Base-by-base conservation (phyloP, 2,113 vertebrate species). In the Cnemophilus loriae region DNA sequence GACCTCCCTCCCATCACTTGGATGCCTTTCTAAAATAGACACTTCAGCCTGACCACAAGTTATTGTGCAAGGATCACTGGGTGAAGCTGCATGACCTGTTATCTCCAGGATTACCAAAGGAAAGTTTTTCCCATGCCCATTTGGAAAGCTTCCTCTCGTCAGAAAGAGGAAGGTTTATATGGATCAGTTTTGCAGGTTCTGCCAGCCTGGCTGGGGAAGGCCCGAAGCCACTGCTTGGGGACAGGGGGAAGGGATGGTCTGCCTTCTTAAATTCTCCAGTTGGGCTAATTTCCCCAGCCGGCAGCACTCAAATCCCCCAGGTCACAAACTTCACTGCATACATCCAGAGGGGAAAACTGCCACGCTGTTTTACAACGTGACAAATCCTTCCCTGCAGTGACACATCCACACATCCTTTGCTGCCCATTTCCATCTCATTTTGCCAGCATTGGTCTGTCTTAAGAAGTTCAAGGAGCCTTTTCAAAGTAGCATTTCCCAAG, bases 21-120 rank as follows among this genome's bases (percentile, higher is more conserved):
- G 89, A 93, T 93, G 93, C 94, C 94, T 96, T 97, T 89, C 96
- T 96, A 97, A 97, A 97, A 95, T 57, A 97, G 93, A 95, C 93
- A 79, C 86, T 96, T 87, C 69, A 75, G 89, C 77, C 93, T 69
- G 93, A 96, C 95, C 95, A 91, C 95, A 94, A 75, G 41, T 49
- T 60, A 52, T 94, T 95, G 91, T 56, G 95, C 91, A 96, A 97
- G 84, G 91, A 84, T 33, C 89, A 13, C 68, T 75, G 84, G 69
- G 69, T 82, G 87, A 95, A 96, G 96, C 77, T 89, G 93, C 9
- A 13, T 44, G 95, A 94, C 84, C 95, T 97, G 93, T 89, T 89
- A 96, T 93, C 93, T 91, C 74, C 55, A 76, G 77, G 77, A 95
- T 49, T 94, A 82, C 89, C 74, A 69, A 70, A 82, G 73, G 87